Conservation (phyloP, 2,797 vertebrate species). For the Acanthiza pusilla region DNA sequence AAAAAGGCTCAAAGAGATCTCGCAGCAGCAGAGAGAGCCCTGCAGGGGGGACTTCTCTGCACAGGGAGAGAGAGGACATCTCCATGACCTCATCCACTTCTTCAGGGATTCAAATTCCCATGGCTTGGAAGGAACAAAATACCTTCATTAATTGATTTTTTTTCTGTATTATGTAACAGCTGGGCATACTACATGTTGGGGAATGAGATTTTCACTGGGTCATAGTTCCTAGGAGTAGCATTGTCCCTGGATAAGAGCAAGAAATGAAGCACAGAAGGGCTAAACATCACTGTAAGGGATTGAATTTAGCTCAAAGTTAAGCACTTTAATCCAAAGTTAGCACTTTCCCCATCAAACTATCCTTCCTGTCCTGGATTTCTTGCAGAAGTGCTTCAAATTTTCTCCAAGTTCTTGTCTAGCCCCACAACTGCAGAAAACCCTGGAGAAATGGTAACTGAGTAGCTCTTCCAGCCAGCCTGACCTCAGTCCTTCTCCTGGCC, state of each 20-base stretch:
- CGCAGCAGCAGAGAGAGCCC: not conserved
- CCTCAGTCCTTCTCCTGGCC: constrained; percentile 17
- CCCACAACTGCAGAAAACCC: not conserved
- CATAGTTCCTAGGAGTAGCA: not conserved
- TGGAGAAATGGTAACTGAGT: not conserved
- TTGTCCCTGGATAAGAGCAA: not conserved
- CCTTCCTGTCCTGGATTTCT: not conserved
- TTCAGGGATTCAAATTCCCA: not conserved
- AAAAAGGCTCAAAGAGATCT: not conserved
- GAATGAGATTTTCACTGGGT: fast-evolving
- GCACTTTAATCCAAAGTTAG: not conserved
- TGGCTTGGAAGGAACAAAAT: not conserved
- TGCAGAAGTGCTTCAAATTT: not conserved
- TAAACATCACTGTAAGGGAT: not conserved
- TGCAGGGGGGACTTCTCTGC: not conserved
- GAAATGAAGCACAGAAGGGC: not conserved
- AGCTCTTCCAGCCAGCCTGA: not conserved
- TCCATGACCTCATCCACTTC: not conserved
- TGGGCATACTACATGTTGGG: not conserved
- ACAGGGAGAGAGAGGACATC: not conserved
- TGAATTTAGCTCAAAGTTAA: not conserved
- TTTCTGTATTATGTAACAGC: not conserved
- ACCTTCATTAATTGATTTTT: not conserved
- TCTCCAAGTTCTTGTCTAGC: not conserved
- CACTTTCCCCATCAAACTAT: not conserved